Evolutionary conservation across 2,113 vertebrate genomes (phyloP), one percentile per base, ranked within the genome.

Genomic region (Scytalopus superciliaris): DNA sequence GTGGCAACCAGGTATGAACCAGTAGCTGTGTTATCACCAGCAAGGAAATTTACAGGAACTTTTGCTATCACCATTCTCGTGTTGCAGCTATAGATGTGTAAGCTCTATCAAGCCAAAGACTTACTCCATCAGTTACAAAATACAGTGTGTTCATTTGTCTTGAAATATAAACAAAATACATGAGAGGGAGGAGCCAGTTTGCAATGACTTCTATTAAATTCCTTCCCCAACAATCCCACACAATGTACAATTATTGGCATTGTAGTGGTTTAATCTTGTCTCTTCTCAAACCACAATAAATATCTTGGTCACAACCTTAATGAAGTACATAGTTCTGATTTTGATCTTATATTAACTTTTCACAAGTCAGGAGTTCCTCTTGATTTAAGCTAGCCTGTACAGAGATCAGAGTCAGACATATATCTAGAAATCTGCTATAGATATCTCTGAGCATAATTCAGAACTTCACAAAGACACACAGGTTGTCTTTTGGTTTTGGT

Each of bases 331-430:
- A 94, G 66, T 45, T 90, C 64, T 94, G 95, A 97, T 96, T 97
- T 96, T 94, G 92, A 97, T 97, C 95, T 97, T 91, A 91, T 78
- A 93, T 87, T 96, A 94, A 90, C 80, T 96, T 95, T 92, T 91
- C 94, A 96, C 67, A 93, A 94, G 63, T 91, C 75, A 89, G 64
- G 44, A 93, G 89, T 93, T 91, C 91, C 91, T 97, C 92, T 82
- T 94, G 78, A 87, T 94, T 93, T 93, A 87, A 94, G 19, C 37
- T 67, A 77, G n/a, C 10, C 45, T 69, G 55, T 55, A 50, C 69
- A 83, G 59, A 95, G 64, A 90, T 94, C 70, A 91, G 87, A 95
- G 78, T 74, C 44, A 69, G 39, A 42, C 40, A 17, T 35, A 28
- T n/a, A 94, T 96, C 93, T 87, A 87, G 56, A 91, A 89, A 94